phyloP scores from a whole-genome alignment of 2,797 vertebrate species.

The Danionella dracula region DNA sequence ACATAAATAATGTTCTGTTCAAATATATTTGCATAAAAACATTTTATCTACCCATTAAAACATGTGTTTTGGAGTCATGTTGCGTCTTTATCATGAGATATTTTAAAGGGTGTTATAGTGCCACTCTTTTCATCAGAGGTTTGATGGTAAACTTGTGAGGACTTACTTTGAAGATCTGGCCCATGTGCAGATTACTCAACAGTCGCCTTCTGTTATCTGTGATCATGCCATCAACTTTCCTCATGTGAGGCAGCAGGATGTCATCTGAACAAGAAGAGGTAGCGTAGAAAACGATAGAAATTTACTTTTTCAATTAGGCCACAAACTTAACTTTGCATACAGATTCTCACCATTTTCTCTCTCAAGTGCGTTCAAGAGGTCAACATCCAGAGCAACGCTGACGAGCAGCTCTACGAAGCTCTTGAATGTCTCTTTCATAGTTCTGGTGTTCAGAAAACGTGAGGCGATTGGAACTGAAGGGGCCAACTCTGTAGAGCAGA shows the following conservation, averaged over 20 bases:
- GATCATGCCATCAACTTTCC: slow-evolving; percentile 91
- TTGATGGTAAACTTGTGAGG: not conserved
- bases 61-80: too few species aligned
- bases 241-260: slow-evolving; percentile 91
- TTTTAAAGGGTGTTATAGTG: too few species aligned
- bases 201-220: slow-evolving; percentile 88
- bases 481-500: slow-evolving; percentile 70
- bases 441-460: slow-evolving; percentile 89
- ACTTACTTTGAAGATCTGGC: slow-evolving; percentile 87
- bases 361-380: slow-evolving; percentile 87
- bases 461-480: slow-evolving; percentile 79
- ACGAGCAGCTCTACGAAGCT: slow-evolving; percentile 94
- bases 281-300: too few species aligned
- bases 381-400: slow-evolving; percentile 85
- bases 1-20: too few species aligned
- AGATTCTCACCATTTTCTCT: slow-evolving; percentile 80
- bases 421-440: slow-evolving; percentile 96
- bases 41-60: too few species aligned
- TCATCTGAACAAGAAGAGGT: slow-evolving; percentile 75
- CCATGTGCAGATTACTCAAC: slow-evolving; percentile 86
- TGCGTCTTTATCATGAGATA: too few species aligned
- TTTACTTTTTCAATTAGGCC: too few species aligned
- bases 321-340: too few species aligned
- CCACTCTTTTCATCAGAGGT: too few species aligned
- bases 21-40: too few species aligned